These are phyloP conservation scores for Graptemys geographica DNA, from an alignment of 2,797 vertebrate genomes.

Conservation along the genomic window DNA sequence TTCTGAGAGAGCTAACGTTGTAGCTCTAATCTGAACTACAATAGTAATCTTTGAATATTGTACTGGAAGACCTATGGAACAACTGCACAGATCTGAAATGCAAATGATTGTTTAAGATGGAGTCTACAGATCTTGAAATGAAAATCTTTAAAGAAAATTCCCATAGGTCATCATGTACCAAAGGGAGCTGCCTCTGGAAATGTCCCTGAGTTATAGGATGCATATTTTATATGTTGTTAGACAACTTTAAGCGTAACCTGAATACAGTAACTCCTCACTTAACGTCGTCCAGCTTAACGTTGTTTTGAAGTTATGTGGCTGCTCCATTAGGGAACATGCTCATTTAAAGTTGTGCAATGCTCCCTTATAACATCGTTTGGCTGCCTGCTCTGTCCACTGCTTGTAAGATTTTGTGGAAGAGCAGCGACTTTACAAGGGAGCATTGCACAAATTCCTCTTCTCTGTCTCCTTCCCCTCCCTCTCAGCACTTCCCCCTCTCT, in stretches of 20 bases:
- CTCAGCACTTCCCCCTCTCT: too few species aligned
- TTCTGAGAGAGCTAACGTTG: neutral
- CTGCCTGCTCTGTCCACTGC: too few species aligned
- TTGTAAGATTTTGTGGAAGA: too few species aligned
- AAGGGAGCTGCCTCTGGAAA: neutral
- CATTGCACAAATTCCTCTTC: too few species aligned
- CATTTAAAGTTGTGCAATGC: too few species aligned
- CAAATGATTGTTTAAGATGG: neutral
- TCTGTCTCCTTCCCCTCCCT: too few species aligned
- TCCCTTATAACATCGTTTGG: too few species aligned
- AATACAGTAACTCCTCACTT: neutral
- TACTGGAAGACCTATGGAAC: neutral
- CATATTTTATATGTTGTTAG: neutral
- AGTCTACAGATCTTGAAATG: neutral
- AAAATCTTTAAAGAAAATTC: neutral
- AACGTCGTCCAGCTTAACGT: too few species aligned
- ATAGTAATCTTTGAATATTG: neutral
- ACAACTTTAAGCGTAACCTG: neutral
- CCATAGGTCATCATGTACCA: neutral
- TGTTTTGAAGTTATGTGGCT: too few species aligned
- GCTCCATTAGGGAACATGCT: too few species aligned
- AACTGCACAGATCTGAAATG: neutral
- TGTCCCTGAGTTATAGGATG: neutral
- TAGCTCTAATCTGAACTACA: neutral
- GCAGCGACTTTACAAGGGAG: too few species aligned